Conservation (phyloP, 2,797 vertebrate species). For the Emys orbicularis region DNA sequence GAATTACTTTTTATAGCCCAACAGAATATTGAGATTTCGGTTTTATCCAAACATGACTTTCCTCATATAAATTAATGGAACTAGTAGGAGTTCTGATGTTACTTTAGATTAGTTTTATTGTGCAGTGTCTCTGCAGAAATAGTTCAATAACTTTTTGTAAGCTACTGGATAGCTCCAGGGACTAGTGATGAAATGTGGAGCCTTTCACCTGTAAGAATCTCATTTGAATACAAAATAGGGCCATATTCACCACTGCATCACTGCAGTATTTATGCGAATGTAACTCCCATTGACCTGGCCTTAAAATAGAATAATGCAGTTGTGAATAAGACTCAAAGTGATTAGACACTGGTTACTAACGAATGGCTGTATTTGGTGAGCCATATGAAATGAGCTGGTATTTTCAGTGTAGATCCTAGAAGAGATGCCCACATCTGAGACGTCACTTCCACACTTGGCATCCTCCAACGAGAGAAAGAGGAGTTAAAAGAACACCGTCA, state of each 20-base stretch:
- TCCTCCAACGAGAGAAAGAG: neutral
- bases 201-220: neutral
- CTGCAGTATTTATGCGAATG: neutral
- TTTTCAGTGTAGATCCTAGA: slow-evolving; percentile 65
- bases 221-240: neutral
- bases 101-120: slow-evolving; percentile 19
- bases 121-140: neutral
- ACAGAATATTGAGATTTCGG: neutral
- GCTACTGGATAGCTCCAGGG: neutral
- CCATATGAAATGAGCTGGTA: slow-evolving; percentile 58
- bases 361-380: slow-evolving; percentile 62
- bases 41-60: slow-evolving; percentile 54
- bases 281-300: neutral
- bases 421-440: slow-evolving; percentile 71
- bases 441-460: slow-evolving; percentile 63
- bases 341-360: slow-evolving; percentile 48
- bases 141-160: slow-evolving; percentile 14
- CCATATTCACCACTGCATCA: neutral
- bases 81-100: slow-evolving; percentile 5
- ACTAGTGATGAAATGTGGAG: neutral
- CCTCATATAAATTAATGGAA: slow-evolving; percentile 37
- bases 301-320: neutral
- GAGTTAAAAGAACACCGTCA: slow-evolving; percentile 39
- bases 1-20: slow-evolving; percentile 23
- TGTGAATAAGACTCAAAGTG: slow-evolving; percentile 8